These are phyloP conservation scores for Riparia riparia DNA, from an alignment of 2,113 vertebrate genomes.

Conservation along the genomic window DNA sequence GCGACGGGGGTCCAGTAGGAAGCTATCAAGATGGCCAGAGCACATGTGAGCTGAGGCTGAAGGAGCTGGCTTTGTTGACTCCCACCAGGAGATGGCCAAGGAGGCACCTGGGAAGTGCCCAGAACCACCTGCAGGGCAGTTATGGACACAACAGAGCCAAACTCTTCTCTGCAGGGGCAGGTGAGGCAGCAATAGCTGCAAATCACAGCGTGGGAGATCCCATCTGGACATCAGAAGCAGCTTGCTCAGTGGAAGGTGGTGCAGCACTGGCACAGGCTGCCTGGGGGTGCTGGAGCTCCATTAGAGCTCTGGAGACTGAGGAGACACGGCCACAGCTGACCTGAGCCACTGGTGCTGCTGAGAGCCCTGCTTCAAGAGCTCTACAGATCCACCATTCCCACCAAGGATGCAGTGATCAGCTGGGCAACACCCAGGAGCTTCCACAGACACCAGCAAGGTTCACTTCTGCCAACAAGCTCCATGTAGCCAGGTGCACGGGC, in stretches of 20 bases:
- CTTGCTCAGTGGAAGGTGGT: neutral
- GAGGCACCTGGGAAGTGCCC: neutral
- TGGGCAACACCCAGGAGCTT: neutral
- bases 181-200: neutral
- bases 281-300: neutral
- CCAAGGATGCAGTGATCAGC: neutral
- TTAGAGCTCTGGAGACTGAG: neutral
- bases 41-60: neutral
- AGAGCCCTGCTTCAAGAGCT: neutral
- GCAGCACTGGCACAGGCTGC: neutral
- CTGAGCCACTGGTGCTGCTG: neutral
- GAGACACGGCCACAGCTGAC: neutral
- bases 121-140: neutral
- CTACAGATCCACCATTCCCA: neutral
- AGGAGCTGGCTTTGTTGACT: neutral
- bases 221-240: neutral
- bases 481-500: accelerated
- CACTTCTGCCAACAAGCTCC: neutral
- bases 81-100: neutral
- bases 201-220: accelerated
- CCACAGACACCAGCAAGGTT: neutral
- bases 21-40: neutral
- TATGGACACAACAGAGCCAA: neutral
- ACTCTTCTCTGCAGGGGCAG: neutral
- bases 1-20: neutral